phyloP scores from a whole-genome alignment of 2,888 invertebrate species.

The Orchesellides sinensis region DNA sequence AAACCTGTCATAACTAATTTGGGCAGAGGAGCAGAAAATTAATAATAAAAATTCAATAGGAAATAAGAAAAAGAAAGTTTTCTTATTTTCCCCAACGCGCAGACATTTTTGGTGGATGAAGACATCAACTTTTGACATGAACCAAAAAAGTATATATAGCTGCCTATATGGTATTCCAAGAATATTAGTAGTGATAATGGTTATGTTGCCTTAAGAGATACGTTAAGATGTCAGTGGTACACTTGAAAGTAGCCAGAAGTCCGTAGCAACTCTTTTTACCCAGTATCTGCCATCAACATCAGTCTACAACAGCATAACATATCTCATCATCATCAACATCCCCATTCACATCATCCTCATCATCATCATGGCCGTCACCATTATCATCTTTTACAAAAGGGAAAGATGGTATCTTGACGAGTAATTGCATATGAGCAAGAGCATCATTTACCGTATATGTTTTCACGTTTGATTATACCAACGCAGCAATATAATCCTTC shows the following conservation, averaged over 20 bases:
- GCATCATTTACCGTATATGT: conserved; percentile 3
- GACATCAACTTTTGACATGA: conserved; percentile 27
- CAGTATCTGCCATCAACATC: too few relatives aligned
- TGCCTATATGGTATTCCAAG: too few relatives aligned
- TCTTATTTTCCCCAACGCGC: conserved; percentile 13
- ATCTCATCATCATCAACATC: neutral
- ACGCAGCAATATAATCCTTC: too few relatives aligned
- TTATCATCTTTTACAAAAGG: conserved; percentile 6
- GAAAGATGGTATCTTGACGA: conserved; percentile 27
- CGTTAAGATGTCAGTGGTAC: too few relatives aligned
- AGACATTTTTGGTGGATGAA: conserved; percentile 14
- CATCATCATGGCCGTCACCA: neutral
- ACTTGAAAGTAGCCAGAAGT: too few relatives aligned
- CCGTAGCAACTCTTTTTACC: neutral
- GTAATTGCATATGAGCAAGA: conserved; percentile 34
- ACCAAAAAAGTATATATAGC: too few relatives aligned
- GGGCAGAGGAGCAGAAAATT: conserved; percentile 42
- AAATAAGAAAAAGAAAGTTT: neutral
- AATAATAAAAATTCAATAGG: conserved; percentile 37
- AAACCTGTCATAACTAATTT: conserved; percentile 42
- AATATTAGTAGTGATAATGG: too few relatives aligned
- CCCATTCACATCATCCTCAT: neutral
- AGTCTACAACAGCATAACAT: neutral
- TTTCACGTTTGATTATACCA: neutral
- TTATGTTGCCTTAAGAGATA: too few relatives aligned